Base-by-base conservation (phyloP, 2,888 invertebrate species). In the Luffia ferchaultella region DNA sequence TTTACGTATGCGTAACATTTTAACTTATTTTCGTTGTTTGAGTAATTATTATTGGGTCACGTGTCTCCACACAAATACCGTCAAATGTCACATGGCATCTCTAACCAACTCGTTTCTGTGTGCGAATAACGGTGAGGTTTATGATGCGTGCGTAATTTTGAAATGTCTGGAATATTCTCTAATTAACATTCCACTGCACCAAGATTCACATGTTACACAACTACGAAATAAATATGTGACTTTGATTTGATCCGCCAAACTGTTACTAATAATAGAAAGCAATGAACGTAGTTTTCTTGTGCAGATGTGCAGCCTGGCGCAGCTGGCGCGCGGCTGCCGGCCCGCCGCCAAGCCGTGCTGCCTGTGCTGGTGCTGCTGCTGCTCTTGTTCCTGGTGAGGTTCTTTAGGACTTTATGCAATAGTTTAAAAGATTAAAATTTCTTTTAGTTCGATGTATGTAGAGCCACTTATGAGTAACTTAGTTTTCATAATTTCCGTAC, bases 301-400 rank as follows among this genome's bases (percentile, higher is more conserved):
- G 52, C 73, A 79, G 80, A 80, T 82, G 82, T 79, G 80, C 79
- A 79, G 82, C 68, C 72, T 80, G 76, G 73, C 75, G 56, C 78
- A 76, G 69, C 64, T 78, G 80, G 82, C 73, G 79, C 84, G 82
- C 73, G 83, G 78, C 73, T 80, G 73, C 84, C 68, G 82, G 78
- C 70, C 83, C 80, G 64, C 83, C 80, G 68, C 79, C 78, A 73
- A 85, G 85, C 79, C 87, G 72, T 86, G 86, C 62, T 85, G 87
- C 65, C 86, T 86, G 74, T 87, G 87, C 78, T 87, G 87, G 75
- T 87, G 86, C 70, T 87, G 87, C 68, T 85, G 85, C 62, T 87
- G 87, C 73, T 87, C 86, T 65, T 76, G 77, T 67, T 74, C 74
- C 68, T 88, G 87, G 87, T 87, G 60, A 68, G 71, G n/a, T n/a